Base-by-base conservation (phyloP, 2,113 vertebrate species). In the Rousettus leschenaultii region DNA sequence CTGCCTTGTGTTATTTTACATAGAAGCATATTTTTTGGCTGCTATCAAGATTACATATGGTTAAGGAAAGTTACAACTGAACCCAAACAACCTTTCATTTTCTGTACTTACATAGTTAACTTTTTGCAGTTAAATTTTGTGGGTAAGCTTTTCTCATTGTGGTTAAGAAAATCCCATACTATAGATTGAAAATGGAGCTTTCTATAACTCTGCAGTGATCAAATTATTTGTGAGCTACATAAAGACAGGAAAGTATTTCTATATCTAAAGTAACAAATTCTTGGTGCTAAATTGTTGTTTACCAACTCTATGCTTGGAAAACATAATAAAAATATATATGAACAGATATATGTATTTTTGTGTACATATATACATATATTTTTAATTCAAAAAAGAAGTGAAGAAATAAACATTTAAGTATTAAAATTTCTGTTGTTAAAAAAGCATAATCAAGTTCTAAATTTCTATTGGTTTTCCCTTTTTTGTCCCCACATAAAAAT, bases 91-190 rank as follows among this genome's bases (percentile, higher is more conserved):
- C 11, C 13, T 90, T 89, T 83, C 12, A 7, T 16, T 15, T 78
- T 3, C 3, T 94, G 9, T 10, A 14, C 24, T 45, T 71, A 24
- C 19, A 83, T 16, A 85, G 3, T 11, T 79, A 70, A 75, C 30
- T 28, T 73, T 63, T 75, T 92, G 38, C 24, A 89, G 5, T 85
- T 84, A 57, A 21, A 3, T 90, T 79, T 40, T 21, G 0, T 91
- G 14, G 18, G 15, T 91, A 79, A 97, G 96, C 3, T 26, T 86
- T 84, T 75, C 8, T 95, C 91, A 89, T 33, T 86, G 24, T 16
- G 45, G 33, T 89, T 83, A 97, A 91, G 79, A 95, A 24, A 94
- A 91, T 91, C 53, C 22, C 28, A 84, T 65, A 77, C n/a, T 82
- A 51, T 22, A 95, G 2, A 12, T 66, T 90, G 86, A 21, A 74